Evolutionary conservation across 92 coral and sea anemone genomes (phyloP).

Genomic region (Bergia puertoricense): DNA sequence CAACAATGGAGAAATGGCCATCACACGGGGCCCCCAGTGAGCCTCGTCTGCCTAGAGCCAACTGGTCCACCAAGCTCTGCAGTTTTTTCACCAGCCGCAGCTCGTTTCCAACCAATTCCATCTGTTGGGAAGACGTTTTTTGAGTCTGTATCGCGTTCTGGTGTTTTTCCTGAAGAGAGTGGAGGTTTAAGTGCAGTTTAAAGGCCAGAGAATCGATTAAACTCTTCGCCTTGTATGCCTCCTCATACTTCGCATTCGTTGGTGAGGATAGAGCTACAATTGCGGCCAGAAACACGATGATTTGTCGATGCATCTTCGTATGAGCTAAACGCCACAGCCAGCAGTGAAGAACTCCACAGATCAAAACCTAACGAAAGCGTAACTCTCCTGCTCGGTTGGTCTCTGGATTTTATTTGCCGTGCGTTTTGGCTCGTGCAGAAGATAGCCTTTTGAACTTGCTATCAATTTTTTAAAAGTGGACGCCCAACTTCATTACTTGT

Average conservation of each 20-base stretch:
- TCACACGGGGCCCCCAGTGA: constrained; percentile 11
- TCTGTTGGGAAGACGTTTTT: background rate
- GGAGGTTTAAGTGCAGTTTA: constrained; percentile 2
- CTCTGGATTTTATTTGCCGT: background rate
- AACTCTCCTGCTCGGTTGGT: background rate
- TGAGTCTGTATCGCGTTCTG: background rate
- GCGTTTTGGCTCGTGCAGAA: background rate
- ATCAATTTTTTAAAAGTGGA: too few relatives aligned
- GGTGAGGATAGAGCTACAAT: background rate
- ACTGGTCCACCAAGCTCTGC: constrained; percentile 15
- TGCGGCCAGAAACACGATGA: background rate
- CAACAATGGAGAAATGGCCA: constrained; percentile 15
- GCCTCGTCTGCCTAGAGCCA: background rate
- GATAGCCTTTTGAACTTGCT: background rate
- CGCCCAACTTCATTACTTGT: background rate
- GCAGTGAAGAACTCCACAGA: background rate
- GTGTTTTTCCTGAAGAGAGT: background rate
- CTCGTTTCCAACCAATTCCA: background rate
- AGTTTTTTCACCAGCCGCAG: constrained; percentile 1
- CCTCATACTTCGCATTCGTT: background rate
- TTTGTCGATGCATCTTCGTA: background rate
- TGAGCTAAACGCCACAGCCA: background rate
- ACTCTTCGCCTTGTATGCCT: constrained; percentile 21
- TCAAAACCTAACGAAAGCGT: background rate
- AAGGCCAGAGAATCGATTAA: constrained; percentile 17